Base-by-base conservation (phyloP, 2,888 invertebrate genomes). In the Phengaris arion region DNA sequence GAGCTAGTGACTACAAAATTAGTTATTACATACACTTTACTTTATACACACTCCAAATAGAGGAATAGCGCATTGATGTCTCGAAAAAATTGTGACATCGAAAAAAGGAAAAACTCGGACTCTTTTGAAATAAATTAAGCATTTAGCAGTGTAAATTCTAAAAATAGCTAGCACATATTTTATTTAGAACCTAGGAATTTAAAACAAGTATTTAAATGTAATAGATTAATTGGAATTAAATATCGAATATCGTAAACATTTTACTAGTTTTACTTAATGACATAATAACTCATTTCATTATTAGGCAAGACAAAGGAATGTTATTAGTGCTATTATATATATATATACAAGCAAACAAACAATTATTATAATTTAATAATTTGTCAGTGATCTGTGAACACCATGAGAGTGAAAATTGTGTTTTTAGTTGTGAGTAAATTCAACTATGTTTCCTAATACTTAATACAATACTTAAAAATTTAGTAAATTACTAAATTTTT, bases 321-420 rank as follows among this genome's bases (percentile, higher is more conserved):
- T 72, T 52, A 22, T 45, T 72, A 72, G 72, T 22, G 51, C 13
- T 35, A 45, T 15, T 72, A 72, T 72, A 72, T 54, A 72, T 72
- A 72, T 54, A 52, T 72, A 72, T 54, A 48, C 69, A 69, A 35
- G 13, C 64, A 45, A 64, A 45, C 64, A 45, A 35, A 64, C 12
- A 12, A 12, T 45, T 13, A 35, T 64, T 7, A 64, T 64, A 64
- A 12, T 64, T 64, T 35, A 13, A 64, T 12, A 64, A 64, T 12
- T 35, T 7, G 64, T 64, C 35, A 64, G 35, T 12, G 48, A 51
- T 3, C n/a, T 6, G 52, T 22, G 12, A 22, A 4, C 70, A 70
- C 48, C 12, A 70, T 70, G 70, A 52, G 45, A 52, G 51, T 48
- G 15, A 69, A 69, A 48, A 6, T n/a, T 15, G n/a, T 69, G n/a